Evolutionary conservation across 2,113 vertebrate species (phyloP).

Genomic region (Astatotilapia flaviijosephi): DNA sequence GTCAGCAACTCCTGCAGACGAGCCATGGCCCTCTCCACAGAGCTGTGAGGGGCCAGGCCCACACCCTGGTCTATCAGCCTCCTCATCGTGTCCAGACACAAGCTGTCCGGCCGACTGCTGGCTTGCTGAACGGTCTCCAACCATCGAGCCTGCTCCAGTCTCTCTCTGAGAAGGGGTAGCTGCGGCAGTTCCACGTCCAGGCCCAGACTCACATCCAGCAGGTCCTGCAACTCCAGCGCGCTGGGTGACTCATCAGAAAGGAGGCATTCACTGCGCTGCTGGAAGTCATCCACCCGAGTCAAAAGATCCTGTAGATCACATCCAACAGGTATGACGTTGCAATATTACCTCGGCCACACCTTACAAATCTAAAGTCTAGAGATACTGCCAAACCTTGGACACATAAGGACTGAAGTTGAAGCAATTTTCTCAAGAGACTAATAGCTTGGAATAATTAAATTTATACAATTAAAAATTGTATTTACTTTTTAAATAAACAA

Average conservation of each 20-base stretch:
- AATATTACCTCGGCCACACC: neutral
- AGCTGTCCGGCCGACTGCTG: constrained; percentile 73
- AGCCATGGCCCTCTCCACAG: constrained; percentile 92
- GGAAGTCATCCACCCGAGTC: constrained; percentile 87
- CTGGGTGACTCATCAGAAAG: constrained; percentile 83
- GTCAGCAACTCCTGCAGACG: constrained; percentile 93
- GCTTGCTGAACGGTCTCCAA: constrained; percentile 85
- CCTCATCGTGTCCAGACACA: constrained; percentile 90
- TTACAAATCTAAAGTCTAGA: neutral
- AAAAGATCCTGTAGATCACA: constrained; percentile 79
- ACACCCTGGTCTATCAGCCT: constrained; percentile 94
- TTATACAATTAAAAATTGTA: neutral
- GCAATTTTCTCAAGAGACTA: neutral
- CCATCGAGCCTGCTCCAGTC: constrained; percentile 93
- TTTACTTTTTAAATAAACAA: neutral
- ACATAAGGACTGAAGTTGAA: neutral
- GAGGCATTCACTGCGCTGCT: constrained; percentile 79
- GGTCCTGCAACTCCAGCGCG: constrained; percentile 78
- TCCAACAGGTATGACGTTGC: neutral
- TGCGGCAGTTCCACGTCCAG: constrained; percentile 91
- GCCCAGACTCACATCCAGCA: constrained; percentile 86
- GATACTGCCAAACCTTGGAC: neutral
- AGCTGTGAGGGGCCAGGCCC: constrained; percentile 84
- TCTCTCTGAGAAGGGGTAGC: constrained; percentile 76
- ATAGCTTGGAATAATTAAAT: neutral